Conservation (phyloP, 2,797 vertebrate species). For the Leucoraja ocellata region DNA sequence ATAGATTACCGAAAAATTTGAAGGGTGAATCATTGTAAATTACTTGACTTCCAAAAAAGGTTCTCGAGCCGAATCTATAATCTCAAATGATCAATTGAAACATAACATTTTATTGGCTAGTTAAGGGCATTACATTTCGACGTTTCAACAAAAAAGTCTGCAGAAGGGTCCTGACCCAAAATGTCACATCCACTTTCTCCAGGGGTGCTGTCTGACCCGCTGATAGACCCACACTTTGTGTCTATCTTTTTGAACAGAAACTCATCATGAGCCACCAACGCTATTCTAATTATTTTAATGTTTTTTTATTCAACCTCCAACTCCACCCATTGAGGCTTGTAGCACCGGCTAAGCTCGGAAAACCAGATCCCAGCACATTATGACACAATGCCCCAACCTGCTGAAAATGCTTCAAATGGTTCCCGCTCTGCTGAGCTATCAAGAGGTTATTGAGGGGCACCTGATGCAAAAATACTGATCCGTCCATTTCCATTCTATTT, state of each 20-base stretch:
- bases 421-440: neutral
- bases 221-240: too few relatives aligned
- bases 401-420: neutral
- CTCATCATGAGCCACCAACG: too few relatives aligned
- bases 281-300: too few relatives aligned
- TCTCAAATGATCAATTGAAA: neutral
- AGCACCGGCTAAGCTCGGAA: neutral
- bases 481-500: neutral
- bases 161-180: too few relatives aligned
- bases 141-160: too few relatives aligned
- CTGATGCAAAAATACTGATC: neutral
- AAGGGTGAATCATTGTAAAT: neutral
- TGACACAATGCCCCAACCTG: neutral
- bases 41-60: neutral
- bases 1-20: neutral
- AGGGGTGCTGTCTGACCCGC: too few relatives aligned
- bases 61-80: neutral
- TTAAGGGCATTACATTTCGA: neutral
- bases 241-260: too few relatives aligned
- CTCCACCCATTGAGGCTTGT: too few relatives aligned
- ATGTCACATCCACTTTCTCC: too few relatives aligned
- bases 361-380: neutral
- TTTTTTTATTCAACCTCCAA: too few relatives aligned
- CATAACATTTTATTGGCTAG: neutral
- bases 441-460: neutral